Base-by-base conservation (phyloP, 2,797 vertebrate genomes). In the Hippopotamyrus pictus region DNA sequence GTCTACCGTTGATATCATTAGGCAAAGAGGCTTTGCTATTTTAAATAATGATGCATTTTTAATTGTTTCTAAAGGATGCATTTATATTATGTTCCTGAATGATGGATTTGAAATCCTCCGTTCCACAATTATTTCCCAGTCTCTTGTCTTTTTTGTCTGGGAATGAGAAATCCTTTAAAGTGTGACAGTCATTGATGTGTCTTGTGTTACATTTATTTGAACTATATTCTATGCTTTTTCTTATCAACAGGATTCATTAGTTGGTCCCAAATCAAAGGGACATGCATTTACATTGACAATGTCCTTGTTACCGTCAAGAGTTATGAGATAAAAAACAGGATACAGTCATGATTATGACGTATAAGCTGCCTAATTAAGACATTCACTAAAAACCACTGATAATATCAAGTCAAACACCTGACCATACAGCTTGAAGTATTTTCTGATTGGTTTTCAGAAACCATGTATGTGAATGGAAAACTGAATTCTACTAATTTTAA, bases 221-320 rank as follows among this genome's bases (percentile, higher is more conserved):
- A 73, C 22, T 84, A 54, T 88, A 85, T 90, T 88, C 8, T 88
- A 41, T 11, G n/a, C n/a, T 85, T 85, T 65, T 83, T 88, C 57
- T 79, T 79, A 84, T 69, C 44, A 85, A 69, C 57, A 9, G 54
- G 33, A 48, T 65, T 88, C 86, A 89, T 90, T 90, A 88, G 73
- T 85, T 69, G 4, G 76, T 88, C 79, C 89, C 86, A 90, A 51
- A 85, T 88, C 89, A 85, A 41, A 88, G 50, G 87, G 86, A 83
- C 86, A 83, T 50, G 73, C 86, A 88, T 88, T 90, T 46, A 84
- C 44, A 54, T 57, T 88, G 87, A 14, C 76, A 41, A 87, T 65
- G 73, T 62, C 76, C 59, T 90, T 29, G 14, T 41, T 22, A 76
- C 25, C 48, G 22, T 65, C 62, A 88, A 50, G 51, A 57, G 69